Evolutionary conservation across 2,888 invertebrate species (phyloP).

Genomic region (Pandemis corylana): DNA sequence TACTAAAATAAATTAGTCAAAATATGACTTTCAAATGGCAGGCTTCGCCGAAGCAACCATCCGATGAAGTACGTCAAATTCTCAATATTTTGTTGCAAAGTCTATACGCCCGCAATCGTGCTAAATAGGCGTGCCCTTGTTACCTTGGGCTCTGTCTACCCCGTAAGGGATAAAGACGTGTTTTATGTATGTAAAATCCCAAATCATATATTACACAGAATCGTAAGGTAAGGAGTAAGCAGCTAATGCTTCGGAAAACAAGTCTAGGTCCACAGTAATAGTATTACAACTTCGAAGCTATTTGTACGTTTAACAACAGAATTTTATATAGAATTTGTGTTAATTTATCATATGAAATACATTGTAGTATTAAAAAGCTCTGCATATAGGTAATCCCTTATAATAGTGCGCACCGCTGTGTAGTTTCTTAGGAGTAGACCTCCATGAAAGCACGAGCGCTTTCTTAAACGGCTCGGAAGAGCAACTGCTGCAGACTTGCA

Average conservation of each 20-base stretch:
- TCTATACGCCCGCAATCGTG: not conserved
- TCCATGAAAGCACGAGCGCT: conserved; percentile 91
- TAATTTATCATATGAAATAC: not conserved
- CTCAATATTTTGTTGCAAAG: not conserved
- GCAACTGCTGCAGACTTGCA: conserved; percentile 91
- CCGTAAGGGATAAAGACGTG: too few relatives aligned
- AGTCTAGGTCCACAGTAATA: conserved; percentile 5
- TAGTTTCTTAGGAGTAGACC: conserved; percentile 88
- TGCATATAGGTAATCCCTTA: conserved; percentile 87
- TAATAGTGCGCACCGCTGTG: conserved; percentile 89
- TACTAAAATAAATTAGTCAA: conserved; percentile 69
- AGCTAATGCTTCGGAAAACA: not conserved
- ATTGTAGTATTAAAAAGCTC: conserved; percentile 80
- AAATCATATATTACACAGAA: not conserved
- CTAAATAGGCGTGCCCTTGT: too few relatives aligned
- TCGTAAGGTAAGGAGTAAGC: not conserved
- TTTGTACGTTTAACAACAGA: conserved; percentile 2
- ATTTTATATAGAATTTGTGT: not conserved
- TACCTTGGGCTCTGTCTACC: too few relatives aligned
- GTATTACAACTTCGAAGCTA: not conserved
- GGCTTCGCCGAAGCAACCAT: conserved; percentile 46
- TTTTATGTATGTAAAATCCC: too few relatives aligned
- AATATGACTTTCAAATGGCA: conserved; percentile 57
- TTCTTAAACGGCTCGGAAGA: conserved; percentile 91
- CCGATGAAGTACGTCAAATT: conserved; percentile 9